Evolutionary conservation across 2,797 vertebrate genomes (phyloP).

Genomic region (Catostomus latipinnis): DNA sequence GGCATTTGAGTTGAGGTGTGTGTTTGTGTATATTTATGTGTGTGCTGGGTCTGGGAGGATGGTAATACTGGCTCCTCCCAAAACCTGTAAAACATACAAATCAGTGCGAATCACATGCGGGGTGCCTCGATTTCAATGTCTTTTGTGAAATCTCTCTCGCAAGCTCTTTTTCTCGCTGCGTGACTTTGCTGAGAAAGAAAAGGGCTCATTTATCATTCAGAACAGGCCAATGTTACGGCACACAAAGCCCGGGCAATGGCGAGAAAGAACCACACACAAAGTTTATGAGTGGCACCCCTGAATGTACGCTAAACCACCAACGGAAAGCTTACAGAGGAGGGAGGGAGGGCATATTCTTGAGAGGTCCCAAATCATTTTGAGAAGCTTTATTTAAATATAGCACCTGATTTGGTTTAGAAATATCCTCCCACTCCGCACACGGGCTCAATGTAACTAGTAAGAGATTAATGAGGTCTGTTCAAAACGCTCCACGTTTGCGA

Average conservation of each 20-base stretch:
- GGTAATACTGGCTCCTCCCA: constrained; percentile 47
- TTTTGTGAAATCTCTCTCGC: background rate
- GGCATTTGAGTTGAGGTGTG: constrained; percentile 77
- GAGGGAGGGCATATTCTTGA: constrained; percentile 48
- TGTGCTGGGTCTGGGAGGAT: constrained; percentile 46
- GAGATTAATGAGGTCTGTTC: constrained; percentile 54
- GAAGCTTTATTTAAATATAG: constrained; percentile 77
- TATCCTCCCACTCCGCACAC: constrained; percentile 63
- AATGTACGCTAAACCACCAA: constrained; percentile 17
- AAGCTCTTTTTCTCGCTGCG: constrained; percentile 27
- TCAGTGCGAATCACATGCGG: constrained; percentile 44
- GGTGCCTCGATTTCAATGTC: constrained; percentile 47
- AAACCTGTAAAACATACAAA: constrained; percentile 42
- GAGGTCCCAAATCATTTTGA: constrained; percentile 54
- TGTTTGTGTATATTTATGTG: constrained; percentile 40
- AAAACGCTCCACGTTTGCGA: constrained; percentile 16
- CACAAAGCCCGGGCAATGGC: constrained; percentile 66
- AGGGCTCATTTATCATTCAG: constrained; percentile 74
- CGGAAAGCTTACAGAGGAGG: constrained; percentile 15
- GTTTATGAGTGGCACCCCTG: constrained; percentile 34
- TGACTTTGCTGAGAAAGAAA: constrained; percentile 64
- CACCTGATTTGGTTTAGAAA: constrained; percentile 68
- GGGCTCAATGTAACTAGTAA: constrained; percentile 70
- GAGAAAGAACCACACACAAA: constrained; percentile 58
- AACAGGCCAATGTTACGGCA: constrained; percentile 59